These are phyloP conservation scores for Drosophila demipolita DNA, from an alignment of 2,888 invertebrate genomes.

Conservation along the genomic window DNA sequence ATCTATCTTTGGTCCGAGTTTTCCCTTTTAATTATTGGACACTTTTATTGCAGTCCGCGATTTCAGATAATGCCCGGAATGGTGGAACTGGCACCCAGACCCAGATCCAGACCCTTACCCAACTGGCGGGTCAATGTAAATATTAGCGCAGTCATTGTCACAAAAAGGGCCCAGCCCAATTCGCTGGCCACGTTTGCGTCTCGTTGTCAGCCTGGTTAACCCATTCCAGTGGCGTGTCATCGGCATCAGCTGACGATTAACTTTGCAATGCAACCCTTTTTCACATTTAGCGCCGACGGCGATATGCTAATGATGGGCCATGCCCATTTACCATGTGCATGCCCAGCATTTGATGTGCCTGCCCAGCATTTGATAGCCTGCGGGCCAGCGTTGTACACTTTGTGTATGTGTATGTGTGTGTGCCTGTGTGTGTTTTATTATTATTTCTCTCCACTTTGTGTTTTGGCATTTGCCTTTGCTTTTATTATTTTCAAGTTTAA, in stretches of 20 bases:
- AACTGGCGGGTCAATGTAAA: conserved; percentile 45
- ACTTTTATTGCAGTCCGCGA: conserved; percentile 72
- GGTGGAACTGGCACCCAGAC: not conserved
- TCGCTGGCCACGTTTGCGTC: not conserved
- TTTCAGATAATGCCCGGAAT: conserved; percentile 57
- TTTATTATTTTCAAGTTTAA: conserved; percentile 79
- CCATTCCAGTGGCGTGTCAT: conserved; percentile 49
- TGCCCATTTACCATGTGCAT: conserved; percentile 25
- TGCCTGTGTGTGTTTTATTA: conserved; percentile 58
- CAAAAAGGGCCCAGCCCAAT: conserved; percentile 8
- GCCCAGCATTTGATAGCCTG: conserved; percentile 33
- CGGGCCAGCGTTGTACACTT: conserved; percentile 58
- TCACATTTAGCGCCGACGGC: conserved; percentile 60
- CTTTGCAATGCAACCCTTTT: conserved; percentile 74
- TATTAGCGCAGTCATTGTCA: conserved; percentile 64
- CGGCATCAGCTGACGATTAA: conserved; percentile 81
- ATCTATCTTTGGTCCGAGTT: conserved; percentile 9
- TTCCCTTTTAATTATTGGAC: conserved; percentile 71
- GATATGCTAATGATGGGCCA: conserved; percentile 76
- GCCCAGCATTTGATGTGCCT: conserved; percentile 21
- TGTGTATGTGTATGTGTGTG: conserved; percentile 42
- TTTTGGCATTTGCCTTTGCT: conserved; percentile 50
- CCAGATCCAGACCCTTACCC: not conserved
- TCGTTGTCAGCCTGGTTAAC: conserved; percentile 8
- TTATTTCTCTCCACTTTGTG: conserved; percentile 56